Percentiles rank a stretch among this genome's conserved stretches.
phyloP scores from a whole-genome alignment of 2,888 invertebrate species.

The Drosophila putrida region DNA sequence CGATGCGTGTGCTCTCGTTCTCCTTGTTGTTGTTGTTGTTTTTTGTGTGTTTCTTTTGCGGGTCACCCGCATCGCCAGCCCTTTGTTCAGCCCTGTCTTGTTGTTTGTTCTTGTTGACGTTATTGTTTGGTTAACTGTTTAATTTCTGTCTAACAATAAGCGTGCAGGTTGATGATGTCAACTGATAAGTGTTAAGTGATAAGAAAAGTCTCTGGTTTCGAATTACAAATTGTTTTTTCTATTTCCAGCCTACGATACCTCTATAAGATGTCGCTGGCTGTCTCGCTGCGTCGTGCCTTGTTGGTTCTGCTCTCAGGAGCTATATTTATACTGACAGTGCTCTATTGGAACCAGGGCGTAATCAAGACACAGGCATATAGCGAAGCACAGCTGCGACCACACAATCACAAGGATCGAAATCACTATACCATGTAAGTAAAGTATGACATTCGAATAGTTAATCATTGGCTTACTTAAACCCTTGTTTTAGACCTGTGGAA shows the following conservation, averaged over 20 bases:
- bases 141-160: conserved; percentile 42
- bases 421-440: conserved; percentile 79
- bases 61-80: conserved; percentile 16
- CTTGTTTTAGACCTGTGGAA: conserved; percentile 81
- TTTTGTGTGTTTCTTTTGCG: conserved; percentile 28
- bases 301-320: conserved; percentile 87
- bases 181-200: conserved; percentile 5
- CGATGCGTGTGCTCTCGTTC: conserved; percentile 26
- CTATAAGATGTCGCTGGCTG: conserved; percentile 85
- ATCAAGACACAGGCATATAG: conserved; percentile 85
- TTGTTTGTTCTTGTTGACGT: conserved; percentile 8
- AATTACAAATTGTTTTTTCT: conserved; percentile 5
- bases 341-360: conserved; percentile 88
- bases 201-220: not conserved
- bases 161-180: conserved; percentile 38
- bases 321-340: conserved; percentile 87
- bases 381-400: conserved; percentile 82
- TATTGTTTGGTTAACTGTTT: conserved; percentile 49
- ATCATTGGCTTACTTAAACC: not conserved
- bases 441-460: not conserved
- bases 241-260: conserved; percentile 83
- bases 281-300: conserved; percentile 87
- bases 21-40: conserved; percentile 2
- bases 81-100: conserved; percentile 24
- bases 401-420: conserved; percentile 65